Base-by-base conservation (phyloP, 2,888 invertebrate species). In the Heteromurus nitidus region DNA sequence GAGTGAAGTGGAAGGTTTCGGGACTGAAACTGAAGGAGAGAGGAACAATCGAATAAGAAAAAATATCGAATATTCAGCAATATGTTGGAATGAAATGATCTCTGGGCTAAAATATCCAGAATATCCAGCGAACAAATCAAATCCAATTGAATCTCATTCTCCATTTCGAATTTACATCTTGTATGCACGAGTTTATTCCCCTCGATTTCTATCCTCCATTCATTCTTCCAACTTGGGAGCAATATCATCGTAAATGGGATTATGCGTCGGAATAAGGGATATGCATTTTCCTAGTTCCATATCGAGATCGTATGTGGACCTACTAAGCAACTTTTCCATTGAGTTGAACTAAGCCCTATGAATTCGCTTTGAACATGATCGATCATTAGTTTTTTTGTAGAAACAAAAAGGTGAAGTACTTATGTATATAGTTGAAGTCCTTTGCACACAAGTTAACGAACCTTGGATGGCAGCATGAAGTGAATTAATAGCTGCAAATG, bases 111-210 rank as follows among this genome's bases (percentile, higher is more conserved):
- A 62, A 20, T 26, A 62, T 1, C 26, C 24, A 50, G 44, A 50
- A 62, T 22, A 28, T 30, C 20, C 62, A 18, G 22, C 20, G 68
- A 69, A 69, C 68, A 77, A 69, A 69, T 77, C 69, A 69, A 69
- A 77, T 77, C 69, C 77, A 77, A 77, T 77, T 77, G 77, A 77
- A 77, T 77, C 77, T 77, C 68, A 69, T 77, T 77, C 69, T 42
- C 60, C 30, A 50, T 69, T 77, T 62, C n/a, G 53, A 77, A 77
- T 77, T 77, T 77, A 69, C 77, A 77, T 77, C 69, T 77, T 77
- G n/a, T n/a, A 77, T 69, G 77, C 77, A n/a, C 7, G 50, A 50
- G 7, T 7, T 3, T 50, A 50, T 50, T 50, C 50, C n/a, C 5
- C n/a, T n/a, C n/a, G n/a, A n/a, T n/a, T n/a, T n/a, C n/a, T n/a